Percentiles rank a stretch among this genome's conserved stretches.
Evolutionary conservation across 1,140 invertebrate species (phyloP).

Genomic region (Helicorthomorpha holstii): DNA sequence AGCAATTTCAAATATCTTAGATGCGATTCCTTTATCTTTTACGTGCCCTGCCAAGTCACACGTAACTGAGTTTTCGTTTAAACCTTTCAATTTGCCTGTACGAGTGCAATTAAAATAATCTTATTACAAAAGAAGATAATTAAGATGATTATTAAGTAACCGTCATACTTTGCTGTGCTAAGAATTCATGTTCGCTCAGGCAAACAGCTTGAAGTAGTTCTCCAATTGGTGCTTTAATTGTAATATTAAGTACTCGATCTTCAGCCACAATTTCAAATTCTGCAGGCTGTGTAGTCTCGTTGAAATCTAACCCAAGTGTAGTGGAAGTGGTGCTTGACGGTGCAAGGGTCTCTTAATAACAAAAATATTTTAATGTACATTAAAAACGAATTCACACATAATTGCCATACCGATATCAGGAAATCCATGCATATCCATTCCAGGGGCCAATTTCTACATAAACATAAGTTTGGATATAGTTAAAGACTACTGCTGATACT

Average conservation of each 20-base stretch:
- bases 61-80: constrained; percentile 59
- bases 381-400: background rate
- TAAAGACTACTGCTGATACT: background rate
- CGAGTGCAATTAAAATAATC: constrained; percentile 6
- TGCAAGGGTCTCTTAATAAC: constrained; percentile 1
- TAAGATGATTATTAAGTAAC: background rate
- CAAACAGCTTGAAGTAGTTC: constrained; percentile 71
- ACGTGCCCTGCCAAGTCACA: constrained; percentile 27
- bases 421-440: constrained; percentile 69
- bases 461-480: constrained; percentile 10
- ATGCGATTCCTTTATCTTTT: constrained; percentile 18
- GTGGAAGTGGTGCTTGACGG: constrained; percentile 32
- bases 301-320: constrained; percentile 78
- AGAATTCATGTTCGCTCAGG: constrained; percentile 57
- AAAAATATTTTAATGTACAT: background rate
- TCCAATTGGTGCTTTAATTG: constrained; percentile 64
- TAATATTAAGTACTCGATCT: constrained; percentile 38
- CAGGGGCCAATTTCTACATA: constrained; percentile 44
- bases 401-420: constrained; percentile 39
- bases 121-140: background rate
- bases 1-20: constrained; percentile 51
- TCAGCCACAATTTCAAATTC: constrained; percentile 55
- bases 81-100: constrained; percentile 55
- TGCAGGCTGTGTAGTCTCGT: constrained; percentile 77
- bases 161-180: constrained; percentile 43